These are phyloP conservation scores for Rhegmatorhina hoffmannsi DNA, from an alignment of 2,113 vertebrate genomes.

Conservation along the genomic window DNA sequence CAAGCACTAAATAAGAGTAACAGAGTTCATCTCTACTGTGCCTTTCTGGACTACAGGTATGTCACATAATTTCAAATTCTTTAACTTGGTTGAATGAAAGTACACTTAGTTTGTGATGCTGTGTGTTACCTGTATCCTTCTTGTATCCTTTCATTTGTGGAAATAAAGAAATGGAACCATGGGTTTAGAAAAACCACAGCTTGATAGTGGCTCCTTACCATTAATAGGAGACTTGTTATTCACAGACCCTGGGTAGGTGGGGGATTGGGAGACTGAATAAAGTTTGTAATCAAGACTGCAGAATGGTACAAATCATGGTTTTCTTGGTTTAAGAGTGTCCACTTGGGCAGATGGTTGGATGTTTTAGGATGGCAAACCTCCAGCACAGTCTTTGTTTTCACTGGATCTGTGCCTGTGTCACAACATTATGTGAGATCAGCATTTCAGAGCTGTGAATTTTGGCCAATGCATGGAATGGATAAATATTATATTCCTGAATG, in stretches of 20 bases:
- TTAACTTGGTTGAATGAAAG: background rate
- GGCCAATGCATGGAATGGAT: background rate
- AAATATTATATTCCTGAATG: background rate
- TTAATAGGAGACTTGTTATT: background rate
- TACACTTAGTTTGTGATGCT: background rate
- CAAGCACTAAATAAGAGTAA: conserved; percentile 83
- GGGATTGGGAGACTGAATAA: background rate
- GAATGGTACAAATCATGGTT: background rate
- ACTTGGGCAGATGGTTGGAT: background rate
- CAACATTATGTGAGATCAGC: background rate
- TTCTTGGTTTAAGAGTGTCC: background rate
- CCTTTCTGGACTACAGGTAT: conserved; percentile 95
- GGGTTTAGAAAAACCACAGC: background rate
- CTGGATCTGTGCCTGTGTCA: background rate
- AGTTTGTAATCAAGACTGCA: background rate
- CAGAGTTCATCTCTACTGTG: conserved; percentile 88
- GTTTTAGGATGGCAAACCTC: background rate
- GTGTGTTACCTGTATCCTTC: background rate
- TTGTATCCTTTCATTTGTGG: background rate
- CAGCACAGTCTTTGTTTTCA: background rate
- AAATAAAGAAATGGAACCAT: background rate
- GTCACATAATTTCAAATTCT: background rate
- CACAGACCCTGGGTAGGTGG: background rate
- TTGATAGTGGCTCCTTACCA: background rate
- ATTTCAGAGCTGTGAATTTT: background rate